Evolutionary conservation across 2,113 vertebrate species (phyloP).

Genomic region (Tiliqua scincoides): DNA sequence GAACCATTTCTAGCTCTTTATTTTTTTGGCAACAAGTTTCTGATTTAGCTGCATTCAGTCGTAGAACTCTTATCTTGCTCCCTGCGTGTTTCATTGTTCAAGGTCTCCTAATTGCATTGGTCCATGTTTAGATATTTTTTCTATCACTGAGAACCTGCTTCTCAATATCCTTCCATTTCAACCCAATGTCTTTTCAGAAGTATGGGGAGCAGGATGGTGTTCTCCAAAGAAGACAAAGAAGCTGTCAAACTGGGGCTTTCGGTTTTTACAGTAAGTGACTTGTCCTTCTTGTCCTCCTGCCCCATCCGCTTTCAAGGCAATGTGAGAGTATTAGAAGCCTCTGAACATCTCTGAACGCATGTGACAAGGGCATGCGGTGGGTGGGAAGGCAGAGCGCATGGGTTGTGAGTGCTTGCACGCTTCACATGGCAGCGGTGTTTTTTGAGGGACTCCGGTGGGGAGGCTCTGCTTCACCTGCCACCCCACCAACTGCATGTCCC

Average conservation of each 20-base stretch:
- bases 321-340: too few relatives aligned
- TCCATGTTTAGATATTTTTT: background rate
- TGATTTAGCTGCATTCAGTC: background rate
- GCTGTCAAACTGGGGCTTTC: conserved; percentile 90
- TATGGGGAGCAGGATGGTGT: conserved; percentile 76
- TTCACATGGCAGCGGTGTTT: too few relatives aligned
- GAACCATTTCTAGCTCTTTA: background rate
- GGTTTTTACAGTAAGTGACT: conserved; percentile 84
- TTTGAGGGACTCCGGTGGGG: too few relatives aligned
- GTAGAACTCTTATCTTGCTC: too few relatives aligned
- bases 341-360: too few relatives aligned
- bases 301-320: too few relatives aligned
- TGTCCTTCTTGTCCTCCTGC: background rate
- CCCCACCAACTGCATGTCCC: too few relatives aligned
- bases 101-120: background rate
- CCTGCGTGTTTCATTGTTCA: background rate
- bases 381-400: too few relatives aligned
- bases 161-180: background rate
- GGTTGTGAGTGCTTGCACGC: too few relatives aligned
- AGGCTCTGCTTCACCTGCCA: too few relatives aligned
- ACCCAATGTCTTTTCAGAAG: background rate
- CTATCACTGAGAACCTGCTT: too few relatives aligned
- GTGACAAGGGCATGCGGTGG: too few relatives aligned
- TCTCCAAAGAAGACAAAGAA: conserved; percentile 93
- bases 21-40: background rate